These are phyloP conservation scores for Globodera ellingtonae DNA, from an alignment of 1,140 invertebrate species.

Conservation along the genomic window DNA sequence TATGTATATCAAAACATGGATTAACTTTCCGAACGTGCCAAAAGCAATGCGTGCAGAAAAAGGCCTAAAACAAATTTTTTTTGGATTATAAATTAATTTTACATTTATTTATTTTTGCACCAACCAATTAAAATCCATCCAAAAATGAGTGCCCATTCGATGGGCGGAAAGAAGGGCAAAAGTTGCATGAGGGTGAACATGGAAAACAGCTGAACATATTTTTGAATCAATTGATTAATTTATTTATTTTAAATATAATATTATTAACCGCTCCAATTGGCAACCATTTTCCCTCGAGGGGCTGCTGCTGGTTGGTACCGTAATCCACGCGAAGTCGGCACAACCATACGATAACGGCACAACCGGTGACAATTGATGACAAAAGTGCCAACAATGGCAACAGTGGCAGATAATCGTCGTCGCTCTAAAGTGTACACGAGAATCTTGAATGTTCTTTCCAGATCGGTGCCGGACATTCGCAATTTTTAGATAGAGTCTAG, in stretches of 20 bases:
- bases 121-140: background rate
- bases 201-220: background rate
- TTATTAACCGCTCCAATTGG: slow-evolving; percentile 1
- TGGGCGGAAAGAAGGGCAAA: background rate
- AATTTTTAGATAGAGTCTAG: background rate
- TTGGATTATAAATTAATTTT: background rate
- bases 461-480: background rate
- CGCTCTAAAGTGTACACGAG: background rate
- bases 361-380: background rate
- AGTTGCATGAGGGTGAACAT: background rate
- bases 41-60: background rate
- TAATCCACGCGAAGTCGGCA: slow-evolving; percentile 7
- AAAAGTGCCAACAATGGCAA: background rate
- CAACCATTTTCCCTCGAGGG: background rate
- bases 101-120: background rate
- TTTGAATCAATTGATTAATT: background rate
- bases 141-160: background rate
- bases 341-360: background rate
- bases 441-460: background rate
- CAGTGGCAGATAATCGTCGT: background rate
- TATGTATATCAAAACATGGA: too few relatives aligned
- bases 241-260: background rate
- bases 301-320: background rate
- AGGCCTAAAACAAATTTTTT: background rate
- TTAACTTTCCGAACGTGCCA: background rate